These are phyloP conservation scores for Scolopax mira DNA, from an alignment of 2,113 vertebrate genomes.

Conservation along the genomic window DNA sequence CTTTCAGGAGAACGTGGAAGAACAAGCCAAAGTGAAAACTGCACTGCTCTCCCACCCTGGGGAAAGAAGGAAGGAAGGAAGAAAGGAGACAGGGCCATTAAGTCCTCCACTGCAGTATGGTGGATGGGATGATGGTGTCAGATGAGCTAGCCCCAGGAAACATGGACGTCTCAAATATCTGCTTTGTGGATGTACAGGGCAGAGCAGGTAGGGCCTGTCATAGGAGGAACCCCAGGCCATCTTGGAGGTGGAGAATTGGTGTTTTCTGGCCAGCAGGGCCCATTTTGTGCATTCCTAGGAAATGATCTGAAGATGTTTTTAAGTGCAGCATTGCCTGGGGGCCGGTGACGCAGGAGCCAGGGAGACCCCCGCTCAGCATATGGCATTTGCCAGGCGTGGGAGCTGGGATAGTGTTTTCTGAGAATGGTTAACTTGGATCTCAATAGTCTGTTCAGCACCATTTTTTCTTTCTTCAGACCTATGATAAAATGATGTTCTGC, in stretches of 20 bases:
- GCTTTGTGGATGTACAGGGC: neutral
- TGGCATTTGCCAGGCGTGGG: neutral
- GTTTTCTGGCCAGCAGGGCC: rapidly evolving
- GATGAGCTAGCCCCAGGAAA: neutral
- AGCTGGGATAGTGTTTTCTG: neutral
- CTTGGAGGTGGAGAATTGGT: neutral
- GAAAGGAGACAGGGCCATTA: neutral
- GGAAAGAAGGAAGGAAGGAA: neutral
- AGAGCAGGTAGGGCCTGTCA: neutral
- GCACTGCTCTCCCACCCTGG: too few relatives aligned
- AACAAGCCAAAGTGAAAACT: neutral
- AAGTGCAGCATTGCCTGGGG: neutral
- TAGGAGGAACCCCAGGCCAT: neutral
- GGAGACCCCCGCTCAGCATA: neutral
- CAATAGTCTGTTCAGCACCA: neutral
- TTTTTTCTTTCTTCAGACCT: neutral
- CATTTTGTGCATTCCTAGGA: neutral
- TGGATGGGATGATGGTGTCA: neutral
- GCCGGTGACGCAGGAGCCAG: neutral
- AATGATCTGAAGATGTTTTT: neutral
- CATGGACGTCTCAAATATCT: neutral
- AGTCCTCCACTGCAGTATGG: too few relatives aligned
- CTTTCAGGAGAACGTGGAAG: neutral
- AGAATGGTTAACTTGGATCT: neutral
- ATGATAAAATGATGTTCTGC: neutral